phyloP scores from a whole-genome alignment of 1,140 invertebrate species.

The Drosophila biarmipes region DNA sequence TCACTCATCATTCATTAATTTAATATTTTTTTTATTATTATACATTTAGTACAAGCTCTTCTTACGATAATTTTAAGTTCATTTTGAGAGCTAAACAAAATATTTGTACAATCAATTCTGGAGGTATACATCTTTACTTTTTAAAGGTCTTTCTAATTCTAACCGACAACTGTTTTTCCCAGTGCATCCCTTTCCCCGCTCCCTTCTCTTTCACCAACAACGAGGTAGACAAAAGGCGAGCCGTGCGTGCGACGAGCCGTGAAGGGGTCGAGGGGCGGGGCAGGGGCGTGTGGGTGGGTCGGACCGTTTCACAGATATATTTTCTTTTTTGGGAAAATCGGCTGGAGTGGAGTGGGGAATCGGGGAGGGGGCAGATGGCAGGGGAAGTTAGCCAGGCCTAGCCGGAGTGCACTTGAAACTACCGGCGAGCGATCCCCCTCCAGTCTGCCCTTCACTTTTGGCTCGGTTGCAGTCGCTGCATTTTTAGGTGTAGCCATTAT shows the following conservation, averaged over 20 bases:
- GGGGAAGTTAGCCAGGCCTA: conserved; percentile 34
- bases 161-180: not conserved
- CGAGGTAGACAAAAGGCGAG: conserved; percentile 68
- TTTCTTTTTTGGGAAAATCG: conserved; percentile 39
- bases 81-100: not conserved
- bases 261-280: conserved; percentile 38
- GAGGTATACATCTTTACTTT: not conserved
- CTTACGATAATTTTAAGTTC: not conserved
- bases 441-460: conserved; percentile 45
- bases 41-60: no score
- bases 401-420: conserved; percentile 74
- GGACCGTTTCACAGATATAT: conserved; percentile 32
- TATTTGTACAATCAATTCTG: not conserved
- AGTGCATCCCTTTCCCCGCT: not conserved
- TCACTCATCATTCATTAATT: no score
- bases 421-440: conserved; percentile 27
- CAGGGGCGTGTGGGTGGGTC: conserved; percentile 17
- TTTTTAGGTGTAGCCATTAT: conserved; percentile 82
- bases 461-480: conserved; percentile 70
- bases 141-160: not conserved
- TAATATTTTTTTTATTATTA: no score
- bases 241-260: conserved; percentile 67
- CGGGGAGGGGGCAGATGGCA: conserved; percentile 10
- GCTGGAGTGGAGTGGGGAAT: conserved; percentile 5
- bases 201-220: conserved; percentile 24